These are phyloP conservation scores for Drosophila ogumai DNA, from an alignment of 1,140 invertebrate species.

Conservation along the genomic window DNA sequence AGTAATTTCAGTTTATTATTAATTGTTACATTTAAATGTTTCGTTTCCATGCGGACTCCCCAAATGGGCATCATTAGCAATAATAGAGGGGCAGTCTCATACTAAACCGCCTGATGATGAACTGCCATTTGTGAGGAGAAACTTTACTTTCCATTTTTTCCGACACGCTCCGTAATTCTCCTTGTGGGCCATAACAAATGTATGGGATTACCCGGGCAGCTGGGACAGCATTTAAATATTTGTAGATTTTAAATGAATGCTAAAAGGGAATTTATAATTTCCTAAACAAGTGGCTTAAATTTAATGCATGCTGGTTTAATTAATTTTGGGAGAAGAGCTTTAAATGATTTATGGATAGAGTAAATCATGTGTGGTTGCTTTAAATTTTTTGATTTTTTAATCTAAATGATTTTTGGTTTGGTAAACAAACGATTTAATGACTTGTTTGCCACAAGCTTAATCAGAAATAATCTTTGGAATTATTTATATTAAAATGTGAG, in stretches of 20 bases:
- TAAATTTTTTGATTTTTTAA: neutral
- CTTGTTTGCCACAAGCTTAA: neutral
- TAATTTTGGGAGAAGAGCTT: neutral
- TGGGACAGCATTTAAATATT: conserved; percentile 4
- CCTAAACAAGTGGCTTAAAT: neutral
- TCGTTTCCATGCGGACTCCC: neutral
- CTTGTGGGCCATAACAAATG: conserved; percentile 22
- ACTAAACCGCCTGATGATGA: conserved; percentile 14
- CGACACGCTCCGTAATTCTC: neutral
- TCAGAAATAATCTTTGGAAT: neutral
- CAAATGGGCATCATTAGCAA: conserved; percentile 16
- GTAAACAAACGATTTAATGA: neutral
- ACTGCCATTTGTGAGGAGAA: conserved; percentile 17
- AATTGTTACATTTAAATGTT: conserved; percentile 22
- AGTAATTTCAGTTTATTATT: neutral
- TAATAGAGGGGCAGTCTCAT: conserved; percentile 16
- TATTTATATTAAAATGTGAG: neutral
- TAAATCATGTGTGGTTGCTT: neutral
- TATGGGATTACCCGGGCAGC: conserved; percentile 32
- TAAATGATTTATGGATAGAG: neutral
- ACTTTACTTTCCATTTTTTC: conserved; percentile 1
- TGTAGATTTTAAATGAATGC: neutral
- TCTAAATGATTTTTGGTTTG: neutral
- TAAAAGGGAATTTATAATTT: conserved; percentile 1
- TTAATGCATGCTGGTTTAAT: neutral